Evolutionary conservation across 2,888 invertebrate species (phyloP), one percentile per base, ranked within the genome.

Genomic region (Limenitis arthemis): DNA sequence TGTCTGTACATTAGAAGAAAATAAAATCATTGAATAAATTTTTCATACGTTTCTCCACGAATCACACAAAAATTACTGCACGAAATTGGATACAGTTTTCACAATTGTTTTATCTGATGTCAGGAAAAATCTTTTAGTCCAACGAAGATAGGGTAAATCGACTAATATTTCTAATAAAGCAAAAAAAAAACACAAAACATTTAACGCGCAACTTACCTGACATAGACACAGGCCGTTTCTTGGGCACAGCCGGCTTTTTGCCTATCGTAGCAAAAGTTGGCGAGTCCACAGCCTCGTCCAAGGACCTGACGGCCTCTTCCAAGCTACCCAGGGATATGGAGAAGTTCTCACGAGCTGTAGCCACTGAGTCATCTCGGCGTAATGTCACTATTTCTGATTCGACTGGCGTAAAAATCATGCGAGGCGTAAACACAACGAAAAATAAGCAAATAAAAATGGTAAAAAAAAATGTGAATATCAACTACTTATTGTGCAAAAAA

Each of bases 201-300:
- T n/a, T 11, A 6, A 33, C 33, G 12, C 41, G 9, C 1, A 11
- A 64, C 79, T 79, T 72, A 90, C 90, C 89, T 72, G 88, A 81
- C 88, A 90, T 89, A 49, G 90, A 90, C 33, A 90, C 71, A 7
- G 90, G 90, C 54, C 90, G 73, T 53, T 89, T 76, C 62, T 89
- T 87, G 0, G 86, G 86, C 58, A 86, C 84, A 5, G 85, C 84
- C 0, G 87, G 84, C 55, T 86, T 86, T 69, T 84, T 88, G 53
- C 80, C 81, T 39, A 87, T 73, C 1, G 87, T 86, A 0, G 87
- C 87, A 61, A 79, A 86, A 0, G 81, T 59, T 0, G 83, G 84
- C 0, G 75, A 63, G 37, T 86, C 83, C 43, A 70, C 69, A 1
- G 81, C 77, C 54, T 82, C 88, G 55, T 86, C 87, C 44, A 86